Percentiles rank a stretch among this genome's conserved stretches.
phyloP scores from a whole-genome alignment of 2,888 invertebrate species.

The Synanthedon vespiformis region DNA sequence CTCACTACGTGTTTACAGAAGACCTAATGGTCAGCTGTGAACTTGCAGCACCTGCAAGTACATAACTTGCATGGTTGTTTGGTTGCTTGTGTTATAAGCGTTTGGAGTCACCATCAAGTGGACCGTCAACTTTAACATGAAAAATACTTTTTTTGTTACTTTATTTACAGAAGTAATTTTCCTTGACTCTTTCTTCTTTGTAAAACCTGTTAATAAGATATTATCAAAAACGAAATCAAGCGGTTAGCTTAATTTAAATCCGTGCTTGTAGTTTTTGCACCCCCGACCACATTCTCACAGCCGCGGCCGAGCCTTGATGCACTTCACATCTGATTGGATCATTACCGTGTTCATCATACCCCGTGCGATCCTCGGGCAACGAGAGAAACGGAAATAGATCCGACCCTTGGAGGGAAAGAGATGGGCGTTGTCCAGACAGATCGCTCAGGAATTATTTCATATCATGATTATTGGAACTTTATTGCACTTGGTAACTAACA shows the following conservation, averaged over 20 bases:
- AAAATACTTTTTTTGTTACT: no score
- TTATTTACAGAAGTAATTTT: no score
- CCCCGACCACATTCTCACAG: conserved; percentile 70
- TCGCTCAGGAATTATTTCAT: conserved; percentile 66
- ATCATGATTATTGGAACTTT: conserved; percentile 71
- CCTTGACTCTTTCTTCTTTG: no score
- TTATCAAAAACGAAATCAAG: conserved; percentile 51
- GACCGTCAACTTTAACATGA: no score
- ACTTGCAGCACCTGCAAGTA: no score
- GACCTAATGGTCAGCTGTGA: no score
- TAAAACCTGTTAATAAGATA: neutral
- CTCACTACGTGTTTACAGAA: no score
- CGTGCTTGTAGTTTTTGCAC: conserved; percentile 66
- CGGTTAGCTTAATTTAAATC: conserved; percentile 65
- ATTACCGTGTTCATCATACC: conserved; percentile 72
- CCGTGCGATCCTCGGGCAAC: conserved; percentile 58
- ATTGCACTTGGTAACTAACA: conserved; percentile 71
- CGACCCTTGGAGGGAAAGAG: conserved; percentile 21
- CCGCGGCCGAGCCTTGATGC: conserved; percentile 57
- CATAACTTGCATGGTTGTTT: no score
- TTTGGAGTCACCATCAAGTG: no score
- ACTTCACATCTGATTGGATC: conserved; percentile 71
- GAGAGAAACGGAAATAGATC: conserved; percentile 35
- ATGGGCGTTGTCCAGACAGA: conserved; percentile 36
- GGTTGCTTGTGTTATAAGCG: no score